These are phyloP conservation scores for Crocuta crocuta DNA, from an alignment of 2,113 vertebrate genomes.

Conservation along the genomic window DNA sequence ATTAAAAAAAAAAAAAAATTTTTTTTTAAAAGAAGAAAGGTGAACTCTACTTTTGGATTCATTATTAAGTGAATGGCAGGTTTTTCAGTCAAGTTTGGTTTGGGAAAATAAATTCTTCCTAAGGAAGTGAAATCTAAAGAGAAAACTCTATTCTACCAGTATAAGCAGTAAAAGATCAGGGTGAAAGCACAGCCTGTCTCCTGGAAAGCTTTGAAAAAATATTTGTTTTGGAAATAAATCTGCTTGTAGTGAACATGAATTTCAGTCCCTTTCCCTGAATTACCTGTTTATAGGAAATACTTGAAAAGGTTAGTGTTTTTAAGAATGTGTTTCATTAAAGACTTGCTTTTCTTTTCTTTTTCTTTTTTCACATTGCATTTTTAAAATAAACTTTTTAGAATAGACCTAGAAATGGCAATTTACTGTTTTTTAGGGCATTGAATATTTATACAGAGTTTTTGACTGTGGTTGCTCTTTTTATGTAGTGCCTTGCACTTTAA, in stretches of 20 bases:
- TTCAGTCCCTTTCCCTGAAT: constrained; percentile 46
- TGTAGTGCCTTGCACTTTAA: neutral
- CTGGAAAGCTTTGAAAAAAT: constrained; percentile 75
- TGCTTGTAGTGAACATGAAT: constrained; percentile 41
- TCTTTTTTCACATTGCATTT: neutral
- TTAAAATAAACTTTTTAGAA: constrained; percentile 34
- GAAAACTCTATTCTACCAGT: neutral
- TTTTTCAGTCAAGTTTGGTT: constrained; percentile 33
- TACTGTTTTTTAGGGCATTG: neutral
- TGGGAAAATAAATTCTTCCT: constrained; percentile 49
- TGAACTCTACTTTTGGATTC: neutral
- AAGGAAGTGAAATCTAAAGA: constrained; percentile 46
- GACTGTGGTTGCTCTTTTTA: neutral
- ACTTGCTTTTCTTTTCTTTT: neutral
- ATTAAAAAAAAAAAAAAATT: too few species aligned
- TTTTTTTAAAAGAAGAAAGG: neutral
- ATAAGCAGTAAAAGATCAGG: neutral
- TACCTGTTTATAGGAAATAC: constrained; percentile 66
- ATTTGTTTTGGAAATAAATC: constrained; percentile 74
- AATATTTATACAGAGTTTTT: constrained; percentile 31
- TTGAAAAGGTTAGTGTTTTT: constrained; percentile 69
- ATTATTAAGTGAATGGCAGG: neutral
- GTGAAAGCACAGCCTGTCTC: constrained; percentile 57
- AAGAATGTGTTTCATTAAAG: constrained; percentile 58
- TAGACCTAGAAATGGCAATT: neutral